These are phyloP conservation scores for Parasteatoda tepidariorum DNA, from an alignment of 1,140 invertebrate species.

Conservation along the genomic window DNA sequence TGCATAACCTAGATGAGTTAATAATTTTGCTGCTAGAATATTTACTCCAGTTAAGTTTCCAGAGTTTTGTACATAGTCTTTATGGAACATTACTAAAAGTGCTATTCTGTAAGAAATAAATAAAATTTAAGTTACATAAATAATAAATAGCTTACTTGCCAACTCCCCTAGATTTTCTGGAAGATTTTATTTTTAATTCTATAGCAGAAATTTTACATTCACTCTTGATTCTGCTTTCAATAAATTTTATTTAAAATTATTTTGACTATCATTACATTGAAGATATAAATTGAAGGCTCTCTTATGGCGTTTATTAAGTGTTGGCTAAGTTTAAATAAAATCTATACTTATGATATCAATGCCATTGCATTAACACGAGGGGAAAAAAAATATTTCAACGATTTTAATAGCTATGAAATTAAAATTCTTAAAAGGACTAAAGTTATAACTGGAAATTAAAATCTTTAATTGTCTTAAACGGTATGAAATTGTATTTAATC, in stretches of 20 bases:
- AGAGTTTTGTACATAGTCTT: constrained; percentile 7
- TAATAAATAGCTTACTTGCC: neutral
- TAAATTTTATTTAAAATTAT: neutral
- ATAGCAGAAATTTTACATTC: neutral
- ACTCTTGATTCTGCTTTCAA: neutral
- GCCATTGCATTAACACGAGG: too few species aligned
- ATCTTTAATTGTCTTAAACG: too few species aligned
- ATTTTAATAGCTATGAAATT: too few species aligned
- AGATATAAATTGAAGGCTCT: neutral
- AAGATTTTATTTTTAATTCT: neutral
- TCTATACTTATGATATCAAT: too few species aligned
- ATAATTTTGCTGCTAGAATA: neutral
- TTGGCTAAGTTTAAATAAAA: too few species aligned
- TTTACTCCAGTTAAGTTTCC: neutral
- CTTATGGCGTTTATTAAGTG: too few species aligned
- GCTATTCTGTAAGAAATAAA: constrained; percentile 9
- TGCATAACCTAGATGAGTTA: constrained; percentile 6
- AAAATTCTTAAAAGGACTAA: too few species aligned
- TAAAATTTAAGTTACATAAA: neutral
- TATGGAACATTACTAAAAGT: constrained; percentile 22
- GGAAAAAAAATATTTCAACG: too few species aligned
- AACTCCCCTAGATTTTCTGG: neutral
- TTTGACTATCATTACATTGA: neutral
- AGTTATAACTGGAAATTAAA: too few species aligned
- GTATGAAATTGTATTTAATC: too few species aligned